Base-by-base conservation (phyloP, 2,113 vertebrate genomes). In the Furnarius figulus region DNA sequence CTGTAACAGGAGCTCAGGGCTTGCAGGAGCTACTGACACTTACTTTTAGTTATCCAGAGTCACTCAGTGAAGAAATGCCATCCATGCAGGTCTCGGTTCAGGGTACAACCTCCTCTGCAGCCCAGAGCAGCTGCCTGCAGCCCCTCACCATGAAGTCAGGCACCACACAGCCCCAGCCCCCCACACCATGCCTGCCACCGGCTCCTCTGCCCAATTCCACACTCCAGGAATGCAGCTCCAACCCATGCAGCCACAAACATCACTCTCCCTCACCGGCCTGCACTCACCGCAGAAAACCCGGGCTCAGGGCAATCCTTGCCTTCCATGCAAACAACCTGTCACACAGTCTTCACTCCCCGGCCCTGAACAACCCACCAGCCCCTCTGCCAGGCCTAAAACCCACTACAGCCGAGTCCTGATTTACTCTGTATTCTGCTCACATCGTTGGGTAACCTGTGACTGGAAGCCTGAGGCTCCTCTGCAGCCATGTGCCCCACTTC, bases 1-100 rank as follows among this genome's bases (percentile, higher is more conserved):
- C 78, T 71, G 92, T 94, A 96, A 97, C 53, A 88, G 55, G 85
- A 96, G 75, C 87, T 82, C 37, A 31, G 37, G 24, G 63, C 75
- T 78, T 12, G 0, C 40, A 58, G 53, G 40, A 94, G 73, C 96
- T 89, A 52, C 76, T 5, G 47, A 87, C 84, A 85, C 84, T 85
- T 40, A 74, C 93, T 89, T 79, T 52, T 24, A 85, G 77, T 63
- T 77, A 84, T 19, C 86, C 49, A 31, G 59, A 92, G 61, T 56
- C 44, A 23, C 47, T 81, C 70, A 14, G 53, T 3, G 66, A 75
- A 92, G 77, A 86, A 85, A 93, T 62, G 56, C 61, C 52, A 59
- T 19, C 90, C 49, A 6, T 8, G 18, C 62, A 76, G 81, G 73
- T 67, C 75, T 46, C 7, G 1, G 33, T 44, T 78, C 62, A 72